Percentiles rank a stretch among this genome's conserved stretches.
Evolutionary conservation across 2,888 invertebrate genomes (phyloP).

Genomic region (Drosophila buzzatii): DNA sequence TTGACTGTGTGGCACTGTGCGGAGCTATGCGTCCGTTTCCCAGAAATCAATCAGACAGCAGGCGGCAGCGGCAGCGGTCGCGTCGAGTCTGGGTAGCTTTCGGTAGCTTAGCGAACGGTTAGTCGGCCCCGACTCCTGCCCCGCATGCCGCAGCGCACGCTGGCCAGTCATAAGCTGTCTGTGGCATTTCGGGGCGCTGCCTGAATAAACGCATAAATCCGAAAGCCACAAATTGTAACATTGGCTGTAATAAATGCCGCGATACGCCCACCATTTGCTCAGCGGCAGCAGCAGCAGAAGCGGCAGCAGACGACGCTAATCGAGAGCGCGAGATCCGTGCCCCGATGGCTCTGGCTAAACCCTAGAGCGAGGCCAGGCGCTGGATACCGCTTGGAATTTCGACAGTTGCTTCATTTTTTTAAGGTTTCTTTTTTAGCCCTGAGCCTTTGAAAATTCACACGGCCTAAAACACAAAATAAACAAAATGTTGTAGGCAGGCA

Average conservation of each 20-base stretch:
- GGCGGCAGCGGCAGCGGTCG: constrained; percentile 20
- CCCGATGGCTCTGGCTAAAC: not conserved
- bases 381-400: constrained; percentile 59
- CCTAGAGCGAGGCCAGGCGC: constrained; percentile 8
- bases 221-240: constrained; percentile 84
- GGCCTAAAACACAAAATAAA: constrained; percentile 81
- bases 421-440: constrained; percentile 61
- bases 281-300: constrained; percentile 32
- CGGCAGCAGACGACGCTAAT: constrained; percentile 74
- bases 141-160: not conserved
- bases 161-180: constrained; percentile 68
- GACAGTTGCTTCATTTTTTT: constrained; percentile 48
- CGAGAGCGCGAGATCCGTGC: constrained; percentile 44
- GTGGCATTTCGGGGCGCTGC: constrained; percentile 66
- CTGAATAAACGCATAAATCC: constrained; percentile 80
- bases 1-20: constrained; percentile 40
- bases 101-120: constrained; percentile 76
- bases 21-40: constrained; percentile 63
- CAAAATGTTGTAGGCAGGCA: constrained; percentile 74
- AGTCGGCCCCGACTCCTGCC: constrained; percentile 3
- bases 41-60: constrained; percentile 81
- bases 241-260: constrained; percentile 83
- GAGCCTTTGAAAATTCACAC: constrained; percentile 83
- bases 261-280: constrained; percentile 81
- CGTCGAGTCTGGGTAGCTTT: constrained; percentile 51